A percentile compares a stretch with the other conserved stretches of the same genome.
Conservation (phyloP, 2,888 invertebrate genomes). For the Lagria hirta region DNA sequence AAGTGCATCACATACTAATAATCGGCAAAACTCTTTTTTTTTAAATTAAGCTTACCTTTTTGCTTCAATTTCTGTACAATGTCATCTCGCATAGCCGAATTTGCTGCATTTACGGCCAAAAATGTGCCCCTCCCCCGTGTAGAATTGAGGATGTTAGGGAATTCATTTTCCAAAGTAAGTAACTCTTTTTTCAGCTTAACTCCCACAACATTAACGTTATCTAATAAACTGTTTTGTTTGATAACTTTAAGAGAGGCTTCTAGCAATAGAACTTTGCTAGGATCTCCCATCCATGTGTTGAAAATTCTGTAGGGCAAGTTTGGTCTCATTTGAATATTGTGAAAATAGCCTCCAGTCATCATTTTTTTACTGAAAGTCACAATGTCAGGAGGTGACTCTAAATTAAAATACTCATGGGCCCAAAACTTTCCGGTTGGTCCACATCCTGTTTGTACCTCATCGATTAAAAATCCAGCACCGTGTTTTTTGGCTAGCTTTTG, state of each 20-base stretch:
- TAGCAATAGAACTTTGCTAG: conserved; percentile 85
- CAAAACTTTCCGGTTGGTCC: conserved; percentile 98
- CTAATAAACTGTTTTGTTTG: conserved; percentile 76
- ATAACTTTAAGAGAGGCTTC: conserved; percentile 84
- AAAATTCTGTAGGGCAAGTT: conserved; percentile 85
- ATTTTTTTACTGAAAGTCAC: conserved; percentile 99
- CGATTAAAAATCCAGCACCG: conserved; percentile 80
- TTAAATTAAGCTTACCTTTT: conserved; percentile 67
- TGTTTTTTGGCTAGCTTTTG: conserved; percentile 79
- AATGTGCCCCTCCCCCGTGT: conserved; percentile 91
- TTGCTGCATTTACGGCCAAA: conserved; percentile 73
- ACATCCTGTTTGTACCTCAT: conserved; percentile 98
- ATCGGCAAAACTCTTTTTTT: too few relatives aligned
- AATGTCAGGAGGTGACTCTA: conserved; percentile 84
- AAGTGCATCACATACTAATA: too few relatives aligned
- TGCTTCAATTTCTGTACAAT: conserved; percentile 68
- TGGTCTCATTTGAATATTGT: conserved; percentile 73
- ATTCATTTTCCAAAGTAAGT: conserved; percentile 66
- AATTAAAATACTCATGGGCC: conserved; percentile 92
- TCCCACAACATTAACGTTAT: conserved; percentile 72
- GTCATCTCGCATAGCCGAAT: conserved; percentile 68
- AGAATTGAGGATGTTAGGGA: conserved; percentile 70
- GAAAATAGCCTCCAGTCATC: conserved; percentile 94
- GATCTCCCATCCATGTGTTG: conserved; percentile 99
- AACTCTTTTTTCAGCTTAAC: conserved; percentile 66